Base-by-base conservation (phyloP, 2,888 invertebrate genomes). In the Phortica magna region DNA sequence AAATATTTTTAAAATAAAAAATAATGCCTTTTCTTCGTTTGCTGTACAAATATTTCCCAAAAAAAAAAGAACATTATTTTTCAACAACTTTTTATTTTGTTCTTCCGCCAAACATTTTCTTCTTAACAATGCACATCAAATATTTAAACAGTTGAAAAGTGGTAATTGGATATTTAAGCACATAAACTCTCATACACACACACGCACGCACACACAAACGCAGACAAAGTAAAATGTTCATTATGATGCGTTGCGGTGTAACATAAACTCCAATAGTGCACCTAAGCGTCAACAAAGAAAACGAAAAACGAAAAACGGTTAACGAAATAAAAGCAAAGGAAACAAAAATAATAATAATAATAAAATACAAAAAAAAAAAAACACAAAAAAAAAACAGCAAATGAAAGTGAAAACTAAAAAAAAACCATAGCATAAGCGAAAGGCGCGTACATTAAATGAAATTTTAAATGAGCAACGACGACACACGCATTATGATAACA, bases 291-390 rank as follows among this genome's bases (percentile, higher is more conserved):
- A 71, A 48, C 53, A 53, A 55, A 17, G 22, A 12, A 10, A 19
- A 70, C n/a, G 12, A 43, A 12, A 10, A 19, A 70, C n/a, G 12
- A 43, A 70, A n/a, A 43, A 17, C 43, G 14, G 67, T 14, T 14
- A 48, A 14, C 48, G 48, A 48, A 12, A 48, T 14, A 59, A n/a
- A 42, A 53, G 22, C 75, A 76, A 9, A 9, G 17, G 70, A 53
- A 55, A 53, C 78, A 78, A 64, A 9, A 19, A 9, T 14, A 42
- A 57, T 74, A 75, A 57, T 74, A 75, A 77, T 53, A 77, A 77
- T 84, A 87, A 87, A 31, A 7, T 14, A 65, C 39, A 65, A 31
- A 12, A 41, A 67, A 39, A 67, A 67, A 4, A 67, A 67, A 9
- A 31, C 10, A 7, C 17, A 19, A 61, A 39, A 31, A 14, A n/a